These are phyloP conservation scores for Pseudoatta argentina DNA, from an alignment of 1,140 invertebrate genomes.

Conservation along the genomic window DNA sequence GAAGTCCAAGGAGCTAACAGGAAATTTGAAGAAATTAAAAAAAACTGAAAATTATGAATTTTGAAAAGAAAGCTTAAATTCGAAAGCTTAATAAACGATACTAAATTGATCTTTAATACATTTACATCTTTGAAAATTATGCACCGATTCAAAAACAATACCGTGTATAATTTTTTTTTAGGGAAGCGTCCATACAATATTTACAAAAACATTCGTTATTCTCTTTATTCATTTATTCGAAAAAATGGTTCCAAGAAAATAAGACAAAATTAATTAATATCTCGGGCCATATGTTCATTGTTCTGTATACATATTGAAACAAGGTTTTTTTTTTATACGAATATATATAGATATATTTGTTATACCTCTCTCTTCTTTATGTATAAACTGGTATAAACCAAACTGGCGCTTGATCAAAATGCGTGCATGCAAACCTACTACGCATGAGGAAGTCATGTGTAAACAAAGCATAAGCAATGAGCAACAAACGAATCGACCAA, in stretches of 20 bases:
- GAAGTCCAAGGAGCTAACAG: not conserved
- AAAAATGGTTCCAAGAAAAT: not conserved
- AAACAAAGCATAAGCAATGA: too few relatives aligned
- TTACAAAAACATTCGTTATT: not conserved
- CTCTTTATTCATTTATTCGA: not conserved
- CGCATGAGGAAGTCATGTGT: not conserved
- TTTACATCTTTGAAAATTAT: not conserved
- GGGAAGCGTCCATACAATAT: not conserved
- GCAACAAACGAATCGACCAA: not conserved
- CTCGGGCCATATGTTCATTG: not conserved
- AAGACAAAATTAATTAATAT: slow-evolving; percentile 7
- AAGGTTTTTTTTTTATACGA: not conserved
- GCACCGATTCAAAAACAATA: not conserved
- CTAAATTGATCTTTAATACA: not conserved
- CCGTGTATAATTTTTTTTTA: not conserved
- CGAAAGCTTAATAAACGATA: not conserved
- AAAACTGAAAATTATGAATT: not conserved
- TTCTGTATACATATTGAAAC: too few relatives aligned
- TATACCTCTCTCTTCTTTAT: not conserved
- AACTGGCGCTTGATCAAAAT: not conserved
- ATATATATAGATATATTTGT: not conserved
- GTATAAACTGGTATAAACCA: too few relatives aligned
- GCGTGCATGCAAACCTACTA: not conserved
- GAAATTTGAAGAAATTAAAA: not conserved
- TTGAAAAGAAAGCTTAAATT: not conserved